A percentile compares a stretch with the other conserved stretches of the same genome.
Conservation (phyloP, 2,797 vertebrate genomes). For the Typhlichthys subterraneus region DNA sequence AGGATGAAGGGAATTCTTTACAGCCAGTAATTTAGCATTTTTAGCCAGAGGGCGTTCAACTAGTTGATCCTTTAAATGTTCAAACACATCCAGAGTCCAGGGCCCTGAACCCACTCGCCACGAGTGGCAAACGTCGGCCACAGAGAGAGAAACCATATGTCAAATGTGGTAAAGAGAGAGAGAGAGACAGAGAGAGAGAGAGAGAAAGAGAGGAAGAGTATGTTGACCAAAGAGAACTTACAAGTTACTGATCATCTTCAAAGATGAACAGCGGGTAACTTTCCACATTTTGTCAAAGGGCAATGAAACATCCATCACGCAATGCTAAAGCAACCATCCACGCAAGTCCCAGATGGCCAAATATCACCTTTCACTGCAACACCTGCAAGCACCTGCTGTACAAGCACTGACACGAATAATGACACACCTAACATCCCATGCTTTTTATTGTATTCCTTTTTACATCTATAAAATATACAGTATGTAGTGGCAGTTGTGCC, state of each 20-base stretch:
- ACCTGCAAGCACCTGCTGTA: constrained; percentile 46
- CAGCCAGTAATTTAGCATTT: constrained; percentile 59
- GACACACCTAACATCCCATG: neutral
- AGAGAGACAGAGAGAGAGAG: constrained; percentile 6
- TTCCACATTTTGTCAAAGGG: constrained; percentile 17
- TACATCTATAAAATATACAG: neutral
- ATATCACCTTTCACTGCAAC: constrained; percentile 22
- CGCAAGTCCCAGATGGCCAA: constrained; percentile 34
- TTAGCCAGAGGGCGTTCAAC: constrained; percentile 59
- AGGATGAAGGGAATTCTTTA: constrained; percentile 46
- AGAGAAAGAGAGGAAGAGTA: neutral
- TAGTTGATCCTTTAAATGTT: constrained; percentile 52
- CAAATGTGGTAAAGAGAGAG: constrained; percentile 8
- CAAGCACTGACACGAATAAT: constrained; percentile 15
- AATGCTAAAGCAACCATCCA: constrained; percentile 12
- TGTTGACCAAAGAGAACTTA: constrained; percentile 19
- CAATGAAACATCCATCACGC: constrained; percentile 40
- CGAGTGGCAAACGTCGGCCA: constrained; percentile 31
- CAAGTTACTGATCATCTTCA: constrained; percentile 42
- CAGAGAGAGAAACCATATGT: constrained; percentile 40
- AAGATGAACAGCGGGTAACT: constrained; percentile 19
- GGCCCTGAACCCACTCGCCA: constrained; percentile 14
- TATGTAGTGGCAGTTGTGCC: neutral
- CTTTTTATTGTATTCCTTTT: no score
- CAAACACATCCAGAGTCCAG: constrained; percentile 48